Base-by-base conservation (phyloP, 2,797 vertebrate genomes). In the Synanceia verrucosa region DNA sequence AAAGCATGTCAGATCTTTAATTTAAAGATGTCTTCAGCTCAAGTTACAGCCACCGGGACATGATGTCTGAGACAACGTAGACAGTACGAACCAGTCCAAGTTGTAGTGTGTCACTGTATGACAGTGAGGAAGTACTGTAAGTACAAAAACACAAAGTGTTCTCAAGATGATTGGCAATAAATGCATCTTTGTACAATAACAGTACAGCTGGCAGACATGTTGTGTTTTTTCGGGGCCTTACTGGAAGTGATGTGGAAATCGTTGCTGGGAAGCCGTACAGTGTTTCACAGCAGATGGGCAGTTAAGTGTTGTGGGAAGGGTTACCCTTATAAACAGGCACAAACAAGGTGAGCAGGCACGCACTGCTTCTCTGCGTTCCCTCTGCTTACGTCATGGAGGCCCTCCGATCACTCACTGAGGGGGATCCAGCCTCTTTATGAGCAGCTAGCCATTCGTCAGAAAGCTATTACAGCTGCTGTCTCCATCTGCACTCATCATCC, bases 391-490 rank as follows among this genome's bases (percentile, higher is more conserved):
- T 89, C 90, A 90, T 21, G 4, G n/a, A 71, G 67, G 50, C 75
- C 47, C 81, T 76, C 44, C 19, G 16, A 76, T 59, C 48, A 51
- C 24, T 72, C 73, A 70, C 39, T 63, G 65, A 76, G 71, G 77
- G 48, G 44, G 72, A 65, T 87, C 81, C 76, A 67, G 63, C 47
- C 51, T 70, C 69, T 83, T 76, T 74, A 68, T 57, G 70, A 81
- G 73, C 76, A 51, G 69, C 60, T 29, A 33, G 14, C 59, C 79
- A 82, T 86, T 79, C 51, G 81, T 86, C 85, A 76, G 56, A 70
- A 73, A 78, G 73, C 79, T 76, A 86, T 84, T 81, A 83, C 68
- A 71, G 79, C 85, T 78, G 78, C 79, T 78, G 64, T 80, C 81
- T 60, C 36, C 75, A 31, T 43, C 59, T 66, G n/a, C 0, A 37